Evolutionary conservation across 2,888 invertebrate genomes (phyloP).

Genomic region (Norana najaformis): DNA sequence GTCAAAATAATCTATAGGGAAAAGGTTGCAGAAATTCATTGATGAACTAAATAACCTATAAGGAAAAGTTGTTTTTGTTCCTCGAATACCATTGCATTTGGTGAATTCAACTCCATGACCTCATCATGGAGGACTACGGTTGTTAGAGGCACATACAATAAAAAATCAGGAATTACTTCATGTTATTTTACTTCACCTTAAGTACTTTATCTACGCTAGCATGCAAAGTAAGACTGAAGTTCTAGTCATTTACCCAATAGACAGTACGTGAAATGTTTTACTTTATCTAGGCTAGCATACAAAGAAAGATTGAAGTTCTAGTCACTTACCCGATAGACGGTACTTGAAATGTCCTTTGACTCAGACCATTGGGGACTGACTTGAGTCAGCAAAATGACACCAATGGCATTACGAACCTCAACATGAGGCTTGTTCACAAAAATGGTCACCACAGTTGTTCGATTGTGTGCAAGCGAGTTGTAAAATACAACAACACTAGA

Average conservation of each 20-base stretch:
- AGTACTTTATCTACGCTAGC: too few relatives aligned
- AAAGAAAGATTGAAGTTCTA: not conserved
- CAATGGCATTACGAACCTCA: slow-evolving; percentile 48
- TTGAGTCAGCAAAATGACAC: slow-evolving; percentile 49
- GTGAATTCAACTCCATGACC: not conserved
- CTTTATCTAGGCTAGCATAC: not conserved
- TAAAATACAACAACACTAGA: slow-evolving; percentile 56
- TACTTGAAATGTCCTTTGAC: slow-evolving; percentile 42
- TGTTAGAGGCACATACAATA: not conserved
- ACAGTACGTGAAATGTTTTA: too few relatives aligned
- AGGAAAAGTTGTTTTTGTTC: too few relatives aligned
- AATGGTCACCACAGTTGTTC: slow-evolving; percentile 52
- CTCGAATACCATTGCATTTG: not conserved
- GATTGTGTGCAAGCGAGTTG: slow-evolving; percentile 55
- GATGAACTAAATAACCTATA: too few relatives aligned
- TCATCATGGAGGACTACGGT: not conserved
- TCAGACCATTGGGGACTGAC: slow-evolving; percentile 54
- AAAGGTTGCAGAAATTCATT: too few relatives aligned
- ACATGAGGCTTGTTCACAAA: slow-evolving; percentile 50
- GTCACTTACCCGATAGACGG: not conserved
- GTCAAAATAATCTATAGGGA: too few relatives aligned
- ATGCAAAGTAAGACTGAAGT: too few relatives aligned
- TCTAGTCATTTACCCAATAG: too few relatives aligned
- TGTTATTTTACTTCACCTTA: not conserved
- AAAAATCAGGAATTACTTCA: not conserved